These are phyloP conservation scores for Amphimedon queenslandica DNA, from an alignment of 37 sponge, comb jelly and placozoan species.

Conservation along the genomic window DNA sequence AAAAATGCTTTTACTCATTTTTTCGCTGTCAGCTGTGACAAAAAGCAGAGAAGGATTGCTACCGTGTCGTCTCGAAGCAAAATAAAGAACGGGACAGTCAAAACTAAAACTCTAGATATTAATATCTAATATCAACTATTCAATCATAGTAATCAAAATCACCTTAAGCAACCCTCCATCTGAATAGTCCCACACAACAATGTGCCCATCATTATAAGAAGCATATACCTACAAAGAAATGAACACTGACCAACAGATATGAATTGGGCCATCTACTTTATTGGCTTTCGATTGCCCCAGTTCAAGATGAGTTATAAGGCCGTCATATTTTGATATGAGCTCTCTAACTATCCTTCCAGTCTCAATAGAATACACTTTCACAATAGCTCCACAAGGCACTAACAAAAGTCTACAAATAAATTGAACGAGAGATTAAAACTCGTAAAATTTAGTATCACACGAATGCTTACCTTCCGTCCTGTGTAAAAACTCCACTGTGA, in stretches of 20 bases:
- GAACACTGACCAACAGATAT: too few relatives aligned
- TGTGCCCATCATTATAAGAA: conserved; percentile 59
- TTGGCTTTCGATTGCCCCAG: background rate
- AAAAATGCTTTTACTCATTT: too few relatives aligned
- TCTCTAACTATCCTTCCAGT: background rate
- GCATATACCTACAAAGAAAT: conserved; percentile 52
- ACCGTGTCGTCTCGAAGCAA: conserved; percentile 37
- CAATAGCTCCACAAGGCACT: conserved; percentile 32
- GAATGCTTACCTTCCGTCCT: conserved; percentile 52
- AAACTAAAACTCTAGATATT: conserved; percentile 38
- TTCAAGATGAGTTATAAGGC: background rate
- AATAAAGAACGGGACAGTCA: conserved; percentile 31
- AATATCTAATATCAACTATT: background rate
- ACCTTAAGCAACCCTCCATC: conserved; percentile 66
- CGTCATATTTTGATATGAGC: background rate
- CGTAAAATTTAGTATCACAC: background rate
- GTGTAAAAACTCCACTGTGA: conserved; percentile 34
- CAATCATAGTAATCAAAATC: background rate
- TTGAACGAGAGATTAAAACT: background rate
- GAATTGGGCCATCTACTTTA: too few relatives aligned
- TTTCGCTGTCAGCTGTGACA: background rate
- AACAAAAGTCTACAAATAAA: conserved; percentile 45
- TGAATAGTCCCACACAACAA: conserved; percentile 64
- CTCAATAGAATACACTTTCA: conserved; percentile 37
- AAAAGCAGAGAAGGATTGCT: conserved; percentile 32